Evolutionary conservation across 1,140 invertebrate genomes (phyloP), one percentile per base, ranked within the genome.

Genomic region (Acromyrmex charruanus): DNA sequence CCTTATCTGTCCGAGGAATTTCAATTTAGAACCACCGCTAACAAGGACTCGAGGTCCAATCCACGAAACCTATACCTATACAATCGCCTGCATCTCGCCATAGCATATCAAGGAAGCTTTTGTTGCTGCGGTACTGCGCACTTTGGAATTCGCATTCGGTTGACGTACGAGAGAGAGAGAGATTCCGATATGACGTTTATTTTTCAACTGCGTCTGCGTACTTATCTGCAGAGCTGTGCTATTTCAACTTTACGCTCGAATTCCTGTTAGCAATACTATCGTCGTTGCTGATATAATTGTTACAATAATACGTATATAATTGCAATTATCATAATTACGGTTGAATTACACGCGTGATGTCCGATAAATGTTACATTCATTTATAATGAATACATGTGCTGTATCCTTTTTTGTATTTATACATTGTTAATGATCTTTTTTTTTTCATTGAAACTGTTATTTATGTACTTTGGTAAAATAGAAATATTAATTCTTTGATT

Each of bases 1-100:
- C 58, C 69, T 82, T 84, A 84, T 84, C 69, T 75, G 80, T 84
- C 80, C 69, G 69, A 84, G 80, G 80, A 84, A 84, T 84, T 84
- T 84, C 80, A 84, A 84, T 84, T 84, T 84, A 84, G 80, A 84
- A 75, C 80, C 69, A 44, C 69, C 35, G 69, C 80, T 84, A 84
- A 84, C 80, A 84, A 84, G 80, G 80, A 74, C 69, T 61, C 69
- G 51, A 74, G 80, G 58, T 75, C 80, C 55, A 72, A 74, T 84
- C 80, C 18, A 61, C 55, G 80, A 74, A 75, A 84, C 69, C 55
- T 74, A 61, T 74, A 84, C 39, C 44, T 44, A 49, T 61, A 63
- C 80, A 84, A 84, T 84, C 55, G 69, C 53, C 25, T 7, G 80
- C 39, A 63, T 84, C 31, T 61, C 39, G 39, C 55, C n/a, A 10